These are phyloP conservation scores for Eurypyga helias DNA, from an alignment of 2,113 vertebrate species.

Conservation along the genomic window DNA sequence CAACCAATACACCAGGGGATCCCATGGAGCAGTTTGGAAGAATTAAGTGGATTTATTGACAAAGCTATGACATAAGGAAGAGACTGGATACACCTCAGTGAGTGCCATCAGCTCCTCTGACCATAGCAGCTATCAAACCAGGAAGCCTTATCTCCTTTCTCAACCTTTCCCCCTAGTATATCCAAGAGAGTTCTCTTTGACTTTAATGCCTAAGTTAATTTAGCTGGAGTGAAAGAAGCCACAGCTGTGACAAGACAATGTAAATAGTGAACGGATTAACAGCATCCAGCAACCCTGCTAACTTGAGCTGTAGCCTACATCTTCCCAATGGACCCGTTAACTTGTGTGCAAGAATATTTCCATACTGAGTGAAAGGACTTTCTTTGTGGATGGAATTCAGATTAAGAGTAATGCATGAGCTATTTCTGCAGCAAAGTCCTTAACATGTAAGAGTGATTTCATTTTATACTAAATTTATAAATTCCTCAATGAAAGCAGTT, in stretches of 20 bases:
- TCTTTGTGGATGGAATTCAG: neutral
- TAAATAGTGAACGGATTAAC: slow-evolving; percentile 4
- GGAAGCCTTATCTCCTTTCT: neutral
- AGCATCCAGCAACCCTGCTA: neutral
- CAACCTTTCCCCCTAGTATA: neutral
- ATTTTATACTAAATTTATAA: neutral
- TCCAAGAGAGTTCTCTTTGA: neutral
- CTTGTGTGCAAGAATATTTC: neutral
- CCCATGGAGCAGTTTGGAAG: neutral
- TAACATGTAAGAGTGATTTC: neutral
- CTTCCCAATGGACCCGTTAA: neutral
- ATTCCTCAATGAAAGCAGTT: neutral
- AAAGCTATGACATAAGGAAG: neutral
- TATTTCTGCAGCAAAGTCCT: neutral
- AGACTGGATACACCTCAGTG: neutral
- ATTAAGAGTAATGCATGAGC: neutral
- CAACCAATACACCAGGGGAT: neutral
- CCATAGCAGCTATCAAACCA: neutral
- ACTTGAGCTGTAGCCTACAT: neutral
- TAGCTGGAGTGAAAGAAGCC: neutral
- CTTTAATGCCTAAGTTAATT: neutral
- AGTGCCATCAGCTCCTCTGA: neutral
- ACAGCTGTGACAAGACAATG: neutral
- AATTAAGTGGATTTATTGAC: neutral
- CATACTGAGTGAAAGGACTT: neutral